Evolutionary conservation across 2,888 invertebrate species (phyloP), one percentile per base, ranked within the genome.

Genomic region (Acrobasis consociella): DNA sequence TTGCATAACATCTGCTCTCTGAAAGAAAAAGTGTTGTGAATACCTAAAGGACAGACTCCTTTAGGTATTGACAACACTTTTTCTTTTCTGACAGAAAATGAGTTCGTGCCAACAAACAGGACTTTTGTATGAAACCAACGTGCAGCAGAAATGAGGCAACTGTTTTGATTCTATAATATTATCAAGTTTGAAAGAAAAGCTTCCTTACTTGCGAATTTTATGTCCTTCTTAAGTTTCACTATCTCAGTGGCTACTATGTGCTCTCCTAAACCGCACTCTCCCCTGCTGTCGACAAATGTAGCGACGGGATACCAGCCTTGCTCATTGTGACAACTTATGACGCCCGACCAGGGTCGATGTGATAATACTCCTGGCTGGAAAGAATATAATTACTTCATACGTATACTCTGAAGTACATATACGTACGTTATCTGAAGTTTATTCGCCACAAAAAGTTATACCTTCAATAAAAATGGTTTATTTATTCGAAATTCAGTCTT

Each of bases 231-330:
- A 53, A 94, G 80, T 62, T 91, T 90, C 65, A 93, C 93, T 58
- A 95, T 90, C 64, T 93, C 93, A 13, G 92, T 93, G 22, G 93
- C 93, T 39, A 86, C 77, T 62, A 89, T 87, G 8, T 73, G 81
- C 13, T 82, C 80, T 49, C 79, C 76, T 56, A 94, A 87, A 5
- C 93, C 93, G 71, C 95, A 95, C 62, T 87, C 93, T 46, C 94
- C 94, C 70, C 91, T 86, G 51, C 91, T 87, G 63, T 94, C 94
- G 13, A 93, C 86, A 73, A 95, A 96, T 9, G 95, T 89, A 0
- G 96, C 95, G 5, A 94, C 93, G 0, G 96, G 96, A 79, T 95
- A 95, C 96, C 96, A 97, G 17, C 95, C 95, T 42, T 83, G 83
- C 8, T 90, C 87, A 10, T 94, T 92, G 52, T 94, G 94, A 73